A percentile compares a stretch with the other conserved stretches of the same genome.
Evolutionary conservation across 2,113 vertebrate genomes (phyloP).

Genomic region (Trinectes maculatus): DNA sequence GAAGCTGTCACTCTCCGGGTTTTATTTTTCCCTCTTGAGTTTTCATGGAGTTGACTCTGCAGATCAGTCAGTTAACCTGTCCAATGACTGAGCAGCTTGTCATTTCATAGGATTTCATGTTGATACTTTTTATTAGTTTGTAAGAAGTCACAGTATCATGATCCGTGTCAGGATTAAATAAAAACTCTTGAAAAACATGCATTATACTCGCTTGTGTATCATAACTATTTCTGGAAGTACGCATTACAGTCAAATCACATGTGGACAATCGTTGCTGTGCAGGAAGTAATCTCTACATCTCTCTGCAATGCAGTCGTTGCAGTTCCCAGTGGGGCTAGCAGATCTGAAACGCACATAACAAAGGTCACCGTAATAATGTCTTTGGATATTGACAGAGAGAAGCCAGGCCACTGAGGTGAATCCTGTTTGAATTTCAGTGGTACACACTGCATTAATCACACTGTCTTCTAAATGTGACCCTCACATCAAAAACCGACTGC

Average conservation of each 20-base stretch:
- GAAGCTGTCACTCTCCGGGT: background rate
- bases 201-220: background rate
- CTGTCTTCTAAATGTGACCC: slow-evolving; percentile 32
- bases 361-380: slow-evolving; percentile 52
- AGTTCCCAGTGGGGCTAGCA: background rate
- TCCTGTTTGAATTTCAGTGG: slow-evolving; percentile 31
- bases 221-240: background rate
- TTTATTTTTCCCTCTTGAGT: too few species aligned
- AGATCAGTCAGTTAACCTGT: background rate
- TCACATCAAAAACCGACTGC: slow-evolving; percentile 1
- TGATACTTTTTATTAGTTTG: background rate
- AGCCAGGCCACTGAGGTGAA: slow-evolving; percentile 19
- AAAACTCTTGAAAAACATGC: background rate
- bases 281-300: background rate
- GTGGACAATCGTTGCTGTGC: background rate
- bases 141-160: background rate
- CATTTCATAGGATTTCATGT: background rate
- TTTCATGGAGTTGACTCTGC: too few species aligned
- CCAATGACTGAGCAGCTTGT: background rate
- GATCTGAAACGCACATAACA: slow-evolving; percentile 13
- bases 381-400: slow-evolving; percentile 21
- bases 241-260: background rate
- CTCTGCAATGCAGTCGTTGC: slow-evolving; percentile 22
- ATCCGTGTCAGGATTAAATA: background rate
- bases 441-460: slow-evolving; percentile 32